Conservation (phyloP, 2,113 vertebrate genomes). For the Tachycineta bicolor region DNA sequence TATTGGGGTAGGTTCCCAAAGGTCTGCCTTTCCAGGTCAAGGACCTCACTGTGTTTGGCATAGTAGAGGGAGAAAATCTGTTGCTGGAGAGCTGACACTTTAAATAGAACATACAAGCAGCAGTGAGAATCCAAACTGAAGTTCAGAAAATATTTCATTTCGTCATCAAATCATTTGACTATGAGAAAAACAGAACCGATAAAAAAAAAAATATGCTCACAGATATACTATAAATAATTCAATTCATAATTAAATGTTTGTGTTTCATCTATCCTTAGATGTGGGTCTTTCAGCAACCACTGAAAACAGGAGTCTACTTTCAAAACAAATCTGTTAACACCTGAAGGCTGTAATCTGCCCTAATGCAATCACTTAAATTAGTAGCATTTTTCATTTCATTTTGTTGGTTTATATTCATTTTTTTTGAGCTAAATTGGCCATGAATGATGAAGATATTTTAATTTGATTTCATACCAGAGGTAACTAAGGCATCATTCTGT, state of each 20-base stretch:
- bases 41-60: background rate
- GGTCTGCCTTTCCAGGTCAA: background rate
- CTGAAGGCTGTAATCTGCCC: background rate
- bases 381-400: background rate
- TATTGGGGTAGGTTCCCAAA: background rate
- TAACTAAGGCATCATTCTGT: background rate
- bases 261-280: background rate
- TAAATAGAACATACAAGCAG: background rate
- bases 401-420: background rate
- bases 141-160: background rate
- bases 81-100: background rate
- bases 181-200: background rate
- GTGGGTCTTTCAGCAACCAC: background rate
- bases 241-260: background rate
- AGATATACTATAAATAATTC: background rate
- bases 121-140: background rate
- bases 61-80: background rate
- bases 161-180: background rate
- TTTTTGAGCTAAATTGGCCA: conserved; percentile 1
- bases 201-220: background rate
- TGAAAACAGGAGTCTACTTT: background rate
- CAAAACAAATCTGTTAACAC: background rate
- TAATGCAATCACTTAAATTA: background rate
- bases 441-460: background rate
- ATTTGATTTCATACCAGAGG: background rate